A percentile compares a stretch with the other conserved stretches of the same genome.
These are phyloP conservation scores for Sebastes schlegelii DNA, from an alignment of 2,113 vertebrate species.

Conservation along the genomic window DNA sequence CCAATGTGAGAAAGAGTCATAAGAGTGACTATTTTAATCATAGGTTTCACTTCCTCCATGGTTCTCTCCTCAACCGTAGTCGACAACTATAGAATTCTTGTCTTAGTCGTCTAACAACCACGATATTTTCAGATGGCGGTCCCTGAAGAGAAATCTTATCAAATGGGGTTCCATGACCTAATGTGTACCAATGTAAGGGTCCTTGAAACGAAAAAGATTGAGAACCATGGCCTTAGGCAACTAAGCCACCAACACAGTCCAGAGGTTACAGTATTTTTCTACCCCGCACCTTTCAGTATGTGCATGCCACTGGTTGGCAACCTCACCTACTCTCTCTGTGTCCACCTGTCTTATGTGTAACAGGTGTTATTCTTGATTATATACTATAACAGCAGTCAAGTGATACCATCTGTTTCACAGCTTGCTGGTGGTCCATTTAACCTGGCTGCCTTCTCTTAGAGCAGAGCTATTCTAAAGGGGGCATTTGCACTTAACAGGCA, in stretches of 20 bases:
- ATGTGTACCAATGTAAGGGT: no score
- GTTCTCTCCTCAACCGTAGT: no score
- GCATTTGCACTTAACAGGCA: background rate
- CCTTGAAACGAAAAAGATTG: no score
- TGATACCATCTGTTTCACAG: slow-evolving; percentile 73
- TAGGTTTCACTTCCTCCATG: no score
- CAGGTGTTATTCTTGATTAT: slow-evolving; percentile 62
- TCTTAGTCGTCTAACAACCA: no score
- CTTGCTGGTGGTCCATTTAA: slow-evolving; percentile 58
- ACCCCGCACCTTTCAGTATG: background rate
- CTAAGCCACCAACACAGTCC: background rate
- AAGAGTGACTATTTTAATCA: no score
- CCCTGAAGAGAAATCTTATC: no score
- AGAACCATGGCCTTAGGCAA: background rate
- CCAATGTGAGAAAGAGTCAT: no score
- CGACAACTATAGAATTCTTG: no score
- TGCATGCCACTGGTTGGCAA: background rate
- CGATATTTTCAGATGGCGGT: no score
- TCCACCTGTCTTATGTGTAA: slow-evolving; percentile 41
- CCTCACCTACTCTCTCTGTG: background rate
- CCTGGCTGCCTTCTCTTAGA: slow-evolving; percentile 43
- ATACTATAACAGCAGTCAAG: slow-evolving; percentile 58
- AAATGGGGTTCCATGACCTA: no score
- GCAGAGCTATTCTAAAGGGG: slow-evolving; percentile 41
- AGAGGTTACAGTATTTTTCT: background rate